A percentile compares a stretch with the other conserved stretches of the same genome.
These are phyloP conservation scores for Scartelaos histophorus DNA, from an alignment of 2,113 vertebrate species.

Conservation along the genomic window DNA sequence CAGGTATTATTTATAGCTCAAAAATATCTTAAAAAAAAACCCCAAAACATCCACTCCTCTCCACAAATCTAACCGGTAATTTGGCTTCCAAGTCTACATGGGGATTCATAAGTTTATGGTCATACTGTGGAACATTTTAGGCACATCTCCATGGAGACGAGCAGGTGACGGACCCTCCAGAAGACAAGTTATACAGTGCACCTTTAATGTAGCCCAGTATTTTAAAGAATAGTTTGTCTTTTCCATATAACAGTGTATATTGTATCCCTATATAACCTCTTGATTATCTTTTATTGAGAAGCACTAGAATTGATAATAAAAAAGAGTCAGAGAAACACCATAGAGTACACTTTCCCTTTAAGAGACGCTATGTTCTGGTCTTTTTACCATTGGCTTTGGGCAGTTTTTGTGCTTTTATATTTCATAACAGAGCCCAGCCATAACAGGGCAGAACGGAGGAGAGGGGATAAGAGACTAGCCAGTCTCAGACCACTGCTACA, in stretches of 20 bases:
- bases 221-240: background rate
- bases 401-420: constrained; percentile 5
- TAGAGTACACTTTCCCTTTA: background rate
- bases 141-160: no score
- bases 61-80: no score
- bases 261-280: constrained; percentile 2
- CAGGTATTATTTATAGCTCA: no score
- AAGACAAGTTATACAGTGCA: no score
- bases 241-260: background rate
- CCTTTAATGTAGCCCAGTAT: no score
- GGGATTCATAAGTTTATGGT: no score
- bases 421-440: background rate
- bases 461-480: background rate
- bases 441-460: background rate
- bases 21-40: no score
- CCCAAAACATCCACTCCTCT: no score
- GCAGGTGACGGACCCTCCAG: no score
- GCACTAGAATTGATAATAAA: background rate
- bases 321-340: background rate
- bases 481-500: background rate
- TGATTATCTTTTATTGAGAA: background rate
- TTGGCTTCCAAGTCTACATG: no score
- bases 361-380: background rate
- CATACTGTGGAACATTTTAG: no score
- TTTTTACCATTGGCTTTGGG: constrained; percentile 4